Base-by-base conservation (phyloP, 2,797 vertebrate genomes). In the Carduelis carduelis region DNA sequence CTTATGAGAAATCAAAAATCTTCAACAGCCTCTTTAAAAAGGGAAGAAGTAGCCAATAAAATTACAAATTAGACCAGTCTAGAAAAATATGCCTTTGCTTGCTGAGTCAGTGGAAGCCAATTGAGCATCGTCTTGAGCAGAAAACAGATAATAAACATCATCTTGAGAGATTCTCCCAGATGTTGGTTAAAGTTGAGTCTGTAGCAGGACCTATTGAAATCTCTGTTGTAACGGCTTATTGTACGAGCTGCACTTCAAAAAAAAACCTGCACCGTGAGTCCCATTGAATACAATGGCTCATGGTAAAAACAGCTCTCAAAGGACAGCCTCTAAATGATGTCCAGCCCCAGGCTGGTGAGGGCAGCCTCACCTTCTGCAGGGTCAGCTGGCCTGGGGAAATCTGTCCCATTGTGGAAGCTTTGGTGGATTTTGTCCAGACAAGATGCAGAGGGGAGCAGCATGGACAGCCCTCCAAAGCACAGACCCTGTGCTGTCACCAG, bases 121-220 rank as follows among this genome's bases (percentile, higher is more conserved):
- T 0, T 19, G 64, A 79, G 70, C 64, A 83, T 66, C 15, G n/a
- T 89, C 64, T 76, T 87, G 43, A 85, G 27, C 56, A 90, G 77
- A 90, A 93, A 88, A 81, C 6, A 15, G 59, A 52, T 49, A 79
- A 94, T 80, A 95, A 95, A 93, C 0, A 0, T 68, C 24, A 83
- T 69, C 76, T 86, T 86, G 72, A 83, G 91, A 90, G 37, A 86
- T 71, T 72, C n/a, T 83, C 83, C 64, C 83, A 91, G 77, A 83
- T 83, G 69, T 56, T 71, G 83, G 72, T 35, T 77, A 11, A 88
- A 95, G 69, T 75, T 80, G 47, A 92, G 34, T 56, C 56, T 79
- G 81, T 55, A n/a, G 20, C 32, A 55, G 53, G 26, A 87, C 69
- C 47, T 79, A 64, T 11, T 82, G 63, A 90, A 86, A 89, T 72